These are phyloP conservation scores for Xyliphius kryptos DNA, from an alignment of 2,113 vertebrate species.

Conservation along the genomic window DNA sequence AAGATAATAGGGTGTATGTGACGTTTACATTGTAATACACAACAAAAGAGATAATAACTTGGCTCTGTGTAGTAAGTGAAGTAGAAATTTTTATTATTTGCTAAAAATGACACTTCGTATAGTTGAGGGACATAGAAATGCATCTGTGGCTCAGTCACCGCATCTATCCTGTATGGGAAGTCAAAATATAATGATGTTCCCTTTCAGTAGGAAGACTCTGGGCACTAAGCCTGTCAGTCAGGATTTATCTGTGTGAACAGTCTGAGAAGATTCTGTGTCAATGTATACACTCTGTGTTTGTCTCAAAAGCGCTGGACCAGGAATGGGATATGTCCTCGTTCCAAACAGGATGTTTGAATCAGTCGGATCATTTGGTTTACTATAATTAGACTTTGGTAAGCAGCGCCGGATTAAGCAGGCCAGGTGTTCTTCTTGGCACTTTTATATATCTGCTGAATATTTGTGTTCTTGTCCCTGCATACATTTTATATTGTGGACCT, in stretches of 20 bases:
- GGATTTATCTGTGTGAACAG: neutral
- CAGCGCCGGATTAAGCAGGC: neutral
- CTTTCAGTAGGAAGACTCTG: neutral
- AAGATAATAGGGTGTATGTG: no score
- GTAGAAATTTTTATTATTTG: neutral
- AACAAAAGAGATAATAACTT: neutral
- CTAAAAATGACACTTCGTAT: neutral
- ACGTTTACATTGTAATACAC: neutral
- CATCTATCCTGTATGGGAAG: neutral
- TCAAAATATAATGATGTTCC: neutral
- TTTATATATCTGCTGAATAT: neutral
- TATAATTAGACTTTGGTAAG: neutral
- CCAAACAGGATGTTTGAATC: conserved; percentile 1
- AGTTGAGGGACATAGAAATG: neutral
- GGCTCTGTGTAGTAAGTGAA: neutral
- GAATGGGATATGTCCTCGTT: neutral
- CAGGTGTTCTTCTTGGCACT: no score
- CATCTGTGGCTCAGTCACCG: neutral
- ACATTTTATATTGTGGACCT: neutral
- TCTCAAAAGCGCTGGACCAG: neutral
- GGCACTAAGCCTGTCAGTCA: neutral
- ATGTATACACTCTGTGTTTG: neutral
- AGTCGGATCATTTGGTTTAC: neutral
- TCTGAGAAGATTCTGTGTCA: neutral
- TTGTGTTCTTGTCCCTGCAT: neutral